Base-by-base conservation (phyloP, 2,888 invertebrate species). In the Muschampia plurimacula region DNA sequence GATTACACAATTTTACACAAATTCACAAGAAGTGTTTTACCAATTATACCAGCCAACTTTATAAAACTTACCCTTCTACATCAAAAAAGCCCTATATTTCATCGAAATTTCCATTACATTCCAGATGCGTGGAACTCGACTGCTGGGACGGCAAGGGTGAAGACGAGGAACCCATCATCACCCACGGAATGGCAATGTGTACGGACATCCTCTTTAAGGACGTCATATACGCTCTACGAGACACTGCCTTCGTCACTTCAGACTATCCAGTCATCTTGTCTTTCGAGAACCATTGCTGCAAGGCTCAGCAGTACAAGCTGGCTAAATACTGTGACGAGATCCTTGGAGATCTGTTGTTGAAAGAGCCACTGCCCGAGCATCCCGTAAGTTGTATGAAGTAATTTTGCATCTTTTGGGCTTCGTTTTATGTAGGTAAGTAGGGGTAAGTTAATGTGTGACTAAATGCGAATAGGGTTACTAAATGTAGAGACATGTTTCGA, bases 161-260 rank as follows among this genome's bases (percentile, higher is more conserved):
- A 91, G 99, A 99, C 84, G 99, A 99, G 84, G 99, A 99, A 85
- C 99, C 99, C 0, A 99, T 99, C 83, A 99, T 99, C 80, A 99
- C 99, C 49, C 99, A 99, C 92, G 99, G 99, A 63, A 99, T 99
- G 95, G 99, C 99, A 6, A 99, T 99, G 99, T 99, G 99, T 88
- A 99, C 99, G 2, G 99, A 99, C 93, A 99, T 99, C 84, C 94
- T 99, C 32, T 99, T 99, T 93, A 99, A 98, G 90, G 98, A 99
- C 92, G 99, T 99, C 60, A 99, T 99, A 82, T 97, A 98, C 89
- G 99, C 99, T 4, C 97, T 99, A 74, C 95, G 99, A 77, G 99
- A 99, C 91, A 99, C 99, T 4, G 99, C 99, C 57, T 99, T 99
- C 92, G 99, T 99, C 65, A 99, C 99, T 2, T 99, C 99, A 5